These are phyloP conservation scores for Thelaira solivaga DNA, from an alignment of 2,888 invertebrate species.

Conservation along the genomic window DNA sequence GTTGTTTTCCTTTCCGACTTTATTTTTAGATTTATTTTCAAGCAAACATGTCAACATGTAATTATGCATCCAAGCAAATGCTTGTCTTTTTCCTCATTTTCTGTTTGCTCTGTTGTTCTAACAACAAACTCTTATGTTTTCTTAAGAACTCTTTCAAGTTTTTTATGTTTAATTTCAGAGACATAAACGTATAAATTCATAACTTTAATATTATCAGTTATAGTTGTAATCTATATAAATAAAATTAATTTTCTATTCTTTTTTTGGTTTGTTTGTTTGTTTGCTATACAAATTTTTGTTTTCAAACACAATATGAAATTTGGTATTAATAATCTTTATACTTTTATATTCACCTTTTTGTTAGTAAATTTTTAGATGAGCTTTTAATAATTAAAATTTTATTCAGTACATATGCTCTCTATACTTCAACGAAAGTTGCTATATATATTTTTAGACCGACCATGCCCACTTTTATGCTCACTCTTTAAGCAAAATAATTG, in stretches of 20 bases:
- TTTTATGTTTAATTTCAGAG: constrained; percentile 26
- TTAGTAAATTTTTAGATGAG: no score
- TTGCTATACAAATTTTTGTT: no score
- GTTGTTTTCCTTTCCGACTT: constrained; percentile 17
- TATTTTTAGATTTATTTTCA: constrained; percentile 14
- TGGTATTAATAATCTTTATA: no score
- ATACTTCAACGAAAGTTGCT: no score
- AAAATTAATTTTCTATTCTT: background rate
- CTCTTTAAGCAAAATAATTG: no score
- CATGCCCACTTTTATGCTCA: no score
- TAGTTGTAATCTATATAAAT: background rate
- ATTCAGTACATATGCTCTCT: no score
- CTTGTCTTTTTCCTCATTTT: constrained; percentile 34
- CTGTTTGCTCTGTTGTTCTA: constrained; percentile 21
- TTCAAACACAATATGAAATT: no score
- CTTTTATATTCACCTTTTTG: no score
- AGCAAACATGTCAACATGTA: constrained; percentile 61
- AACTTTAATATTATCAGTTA: background rate
- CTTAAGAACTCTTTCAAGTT: constrained; percentile 27
- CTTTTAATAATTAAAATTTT: no score
- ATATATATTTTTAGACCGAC: no score
- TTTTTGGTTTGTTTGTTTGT: no score
- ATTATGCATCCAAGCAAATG: constrained; percentile 60
- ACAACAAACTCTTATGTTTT: constrained; percentile 46
- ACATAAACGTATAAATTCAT: background rate